Conservation (phyloP, 2,113 vertebrate genomes). For the Neomonachus schauinslandi region DNA sequence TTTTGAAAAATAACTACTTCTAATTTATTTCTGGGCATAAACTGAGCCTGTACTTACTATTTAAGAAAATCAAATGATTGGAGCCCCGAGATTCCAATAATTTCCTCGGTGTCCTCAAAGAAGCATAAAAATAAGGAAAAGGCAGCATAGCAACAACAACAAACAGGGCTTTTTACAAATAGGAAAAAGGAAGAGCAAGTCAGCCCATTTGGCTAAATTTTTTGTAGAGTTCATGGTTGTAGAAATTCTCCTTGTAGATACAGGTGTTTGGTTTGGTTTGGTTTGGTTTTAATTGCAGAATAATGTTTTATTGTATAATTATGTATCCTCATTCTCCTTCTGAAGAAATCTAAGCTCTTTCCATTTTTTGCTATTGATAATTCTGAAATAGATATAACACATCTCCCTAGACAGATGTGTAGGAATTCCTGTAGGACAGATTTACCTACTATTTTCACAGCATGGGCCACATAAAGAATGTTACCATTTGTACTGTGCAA, state of each 20-base stretch:
- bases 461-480: background rate
- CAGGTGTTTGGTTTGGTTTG: background rate
- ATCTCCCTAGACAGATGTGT: background rate
- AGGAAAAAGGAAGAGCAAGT: background rate
- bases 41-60: background rate
- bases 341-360: background rate
- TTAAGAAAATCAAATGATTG: background rate
- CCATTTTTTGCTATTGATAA: background rate
- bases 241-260: background rate
- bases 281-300: background rate
- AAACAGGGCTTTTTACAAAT: background rate
- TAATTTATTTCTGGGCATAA: background rate
- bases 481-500: background rate
- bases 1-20: background rate
- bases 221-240: background rate
- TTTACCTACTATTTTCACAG: background rate
- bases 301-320: background rate
- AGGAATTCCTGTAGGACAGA: background rate
- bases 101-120: background rate
- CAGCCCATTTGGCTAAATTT: background rate
- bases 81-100: background rate
- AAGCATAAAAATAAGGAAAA: background rate
- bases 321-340: background rate
- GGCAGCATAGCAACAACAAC: background rate
- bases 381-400: background rate